Conservation (phyloP, 2,888 invertebrate genomes). For the Bombyx huttoni region DNA sequence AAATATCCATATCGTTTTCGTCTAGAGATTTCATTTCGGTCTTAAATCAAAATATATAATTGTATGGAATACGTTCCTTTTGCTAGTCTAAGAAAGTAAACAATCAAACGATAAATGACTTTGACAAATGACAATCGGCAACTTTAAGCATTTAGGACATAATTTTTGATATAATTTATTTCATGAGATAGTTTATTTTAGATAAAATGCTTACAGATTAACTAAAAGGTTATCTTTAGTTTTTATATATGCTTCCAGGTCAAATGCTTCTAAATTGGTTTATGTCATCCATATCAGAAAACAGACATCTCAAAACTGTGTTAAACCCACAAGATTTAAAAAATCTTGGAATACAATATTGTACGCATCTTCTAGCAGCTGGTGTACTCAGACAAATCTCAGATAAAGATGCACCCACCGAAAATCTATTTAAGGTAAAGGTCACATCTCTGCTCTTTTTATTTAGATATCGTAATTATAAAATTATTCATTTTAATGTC, state of each 20-base stretch:
- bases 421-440: constrained; percentile 78
- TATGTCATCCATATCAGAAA: constrained; percentile 81
- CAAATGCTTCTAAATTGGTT: constrained; percentile 95
- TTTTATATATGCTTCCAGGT: constrained; percentile 73
- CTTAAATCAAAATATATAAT: too few relatives aligned
- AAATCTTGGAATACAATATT: constrained; percentile 85
- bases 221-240: background rate
- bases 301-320: constrained; percentile 74
- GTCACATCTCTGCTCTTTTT: background rate
- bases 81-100: too few relatives aligned
- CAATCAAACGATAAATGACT: background rate
- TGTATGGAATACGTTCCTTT: too few relatives aligned
- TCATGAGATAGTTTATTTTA: constrained; percentile 1
- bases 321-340: constrained; percentile 81
- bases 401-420: constrained; percentile 79
- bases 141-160: background rate
- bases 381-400: constrained; percentile 87
- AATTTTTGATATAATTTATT: background rate
- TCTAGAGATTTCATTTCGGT: too few relatives aligned
- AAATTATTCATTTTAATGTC: too few relatives aligned
- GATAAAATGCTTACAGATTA: background rate
- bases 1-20: too few relatives aligned
- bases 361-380: constrained; percentile 88
- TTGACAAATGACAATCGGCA: background rate
- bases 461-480: too few relatives aligned